phyloP scores from a whole-genome alignment of 1,140 invertebrate genomes.

The Chlorops oryzae region DNA sequence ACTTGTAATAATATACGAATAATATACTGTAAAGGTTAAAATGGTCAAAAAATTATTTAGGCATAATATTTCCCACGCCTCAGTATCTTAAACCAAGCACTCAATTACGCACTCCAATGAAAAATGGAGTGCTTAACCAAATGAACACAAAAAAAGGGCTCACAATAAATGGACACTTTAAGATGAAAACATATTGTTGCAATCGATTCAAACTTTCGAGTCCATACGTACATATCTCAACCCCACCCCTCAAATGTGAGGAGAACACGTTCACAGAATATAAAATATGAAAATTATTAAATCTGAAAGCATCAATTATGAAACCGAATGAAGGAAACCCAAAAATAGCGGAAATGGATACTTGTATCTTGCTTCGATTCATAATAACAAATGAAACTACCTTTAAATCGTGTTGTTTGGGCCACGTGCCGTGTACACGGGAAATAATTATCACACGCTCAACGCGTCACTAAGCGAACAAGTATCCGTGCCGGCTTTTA shows the following conservation, averaged over 20 bases:
- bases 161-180: too few species aligned
- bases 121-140: background rate
- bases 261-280: background rate
- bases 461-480: background rate
- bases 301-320: background rate
- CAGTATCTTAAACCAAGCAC: background rate
- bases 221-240: too few species aligned
- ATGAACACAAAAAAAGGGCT: slow-evolving; percentile 4
- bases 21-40: too few species aligned
- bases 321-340: slow-evolving; percentile 17
- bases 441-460: slow-evolving; percentile 42
- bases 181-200: too few species aligned
- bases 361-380: slow-evolving; percentile 23
- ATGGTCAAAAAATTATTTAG: too few species aligned
- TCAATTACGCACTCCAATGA: slow-evolving; percentile 8
- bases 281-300: background rate
- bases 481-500: background rate
- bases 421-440: slow-evolving; percentile 38
- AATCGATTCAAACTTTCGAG: too few species aligned
- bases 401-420: background rate
- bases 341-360: slow-evolving; percentile 42
- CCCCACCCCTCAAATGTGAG: background rate
- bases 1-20: too few species aligned
- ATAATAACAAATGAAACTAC: background rate
- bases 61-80: slow-evolving; percentile 3